Evolutionary conservation across 2,113 vertebrate species (phyloP).

Genomic region (Stegostoma tigrinum): DNA sequence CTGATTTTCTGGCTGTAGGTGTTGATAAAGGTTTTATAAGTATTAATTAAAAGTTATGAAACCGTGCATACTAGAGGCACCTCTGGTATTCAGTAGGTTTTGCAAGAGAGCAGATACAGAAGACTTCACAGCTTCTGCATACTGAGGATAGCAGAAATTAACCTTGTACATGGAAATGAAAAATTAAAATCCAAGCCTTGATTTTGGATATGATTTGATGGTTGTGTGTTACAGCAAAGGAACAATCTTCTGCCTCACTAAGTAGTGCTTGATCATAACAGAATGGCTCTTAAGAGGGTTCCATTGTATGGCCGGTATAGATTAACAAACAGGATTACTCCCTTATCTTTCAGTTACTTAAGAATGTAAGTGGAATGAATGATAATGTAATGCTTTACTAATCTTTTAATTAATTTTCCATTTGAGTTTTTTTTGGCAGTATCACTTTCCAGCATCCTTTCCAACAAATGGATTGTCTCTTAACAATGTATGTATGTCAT

Average conservation of each 20-base stretch:
- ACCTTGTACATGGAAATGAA: background rate
- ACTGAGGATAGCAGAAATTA: background rate
- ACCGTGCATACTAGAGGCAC: background rate
- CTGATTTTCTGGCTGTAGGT: background rate
- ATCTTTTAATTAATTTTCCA: background rate
- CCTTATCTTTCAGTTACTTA: background rate
- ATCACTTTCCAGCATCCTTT: conserved; percentile 17
- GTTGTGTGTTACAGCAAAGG: background rate
- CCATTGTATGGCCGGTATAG: background rate
- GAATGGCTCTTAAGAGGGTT: background rate
- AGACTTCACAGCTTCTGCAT: background rate
- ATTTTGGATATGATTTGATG: background rate
- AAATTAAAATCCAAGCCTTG: background rate
- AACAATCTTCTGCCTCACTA: background rate
- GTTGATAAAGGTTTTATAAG: background rate
- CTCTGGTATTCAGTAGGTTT: background rate
- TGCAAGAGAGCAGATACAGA: conserved; percentile 1
- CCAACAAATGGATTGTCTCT: background rate
- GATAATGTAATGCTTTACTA: background rate
- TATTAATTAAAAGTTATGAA: background rate
- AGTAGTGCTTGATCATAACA: background rate
- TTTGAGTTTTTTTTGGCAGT: background rate
- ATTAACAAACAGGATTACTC: background rate
- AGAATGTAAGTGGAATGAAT: background rate
- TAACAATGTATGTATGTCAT: background rate